Evolutionary conservation across 2,888 invertebrate genomes (phyloP), one percentile per base, ranked within the genome.

Genomic region (Aethes cnicana): DNA sequence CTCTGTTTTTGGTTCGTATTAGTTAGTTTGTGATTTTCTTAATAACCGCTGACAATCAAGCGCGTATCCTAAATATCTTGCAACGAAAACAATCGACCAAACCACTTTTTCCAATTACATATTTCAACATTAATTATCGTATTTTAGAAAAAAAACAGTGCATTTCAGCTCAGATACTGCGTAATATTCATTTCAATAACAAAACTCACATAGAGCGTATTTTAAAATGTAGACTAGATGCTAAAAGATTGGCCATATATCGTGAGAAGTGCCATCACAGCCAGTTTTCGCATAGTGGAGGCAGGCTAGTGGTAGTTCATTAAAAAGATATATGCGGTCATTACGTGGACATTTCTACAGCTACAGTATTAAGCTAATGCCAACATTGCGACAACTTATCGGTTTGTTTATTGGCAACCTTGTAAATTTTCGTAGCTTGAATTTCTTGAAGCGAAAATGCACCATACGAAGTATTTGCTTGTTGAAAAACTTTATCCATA

Each of bases 291-390:
- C 76, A 74, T 78, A 75, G 71, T 70, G 70, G 74, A 72, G 69
- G 69, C 73, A 72, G 71, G 68, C 72, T 74, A 80, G 72, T 52
- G 33, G 44, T 76, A 72, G 84, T 84, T 85, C 83, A 85, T 86
- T 87, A 81, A 81, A 83, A 78, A 84, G 84, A 86, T 83, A 79
- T 82, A 86, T 84, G 70, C 69, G 79, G 81, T 81, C 81, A 86
- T 87, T 83, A 84, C 62, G 70, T 59, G 64, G 77, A 80, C 78
- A 77, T 81, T 78, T 64, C 66, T 58, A 72, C 69, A 62, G 67
- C 44, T 46, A 46, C 52, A 66, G 66, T 71, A 76, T 74, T 74
- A 75, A 64, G 62, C 66, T 80, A 78, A 77, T 75, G 71, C 66
- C 62, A 66, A 64, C 65, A 61, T 61, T 64, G 56, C 64, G 62